Evolutionary conservation across 1,140 invertebrate genomes (phyloP), one percentile per base, ranked within the genome.

Genomic region (Neodiprion virginianus): DNA sequence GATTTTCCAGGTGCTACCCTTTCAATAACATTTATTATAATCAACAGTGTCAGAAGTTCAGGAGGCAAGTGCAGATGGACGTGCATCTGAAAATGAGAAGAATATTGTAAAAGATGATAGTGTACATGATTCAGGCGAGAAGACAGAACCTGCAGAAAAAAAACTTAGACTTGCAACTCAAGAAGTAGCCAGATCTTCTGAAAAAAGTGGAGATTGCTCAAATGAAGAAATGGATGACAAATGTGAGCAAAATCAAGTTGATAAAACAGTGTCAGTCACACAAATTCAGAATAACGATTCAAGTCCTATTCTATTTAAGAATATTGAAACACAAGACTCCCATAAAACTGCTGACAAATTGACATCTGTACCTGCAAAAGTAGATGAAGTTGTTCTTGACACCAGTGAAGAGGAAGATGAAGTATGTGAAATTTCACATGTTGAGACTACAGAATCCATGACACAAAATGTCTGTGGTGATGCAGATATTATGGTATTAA

Each of bases 361-460:
- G 48, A 68, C 73, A 12, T 61, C 40, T 53, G 28, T 40, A 40
- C 2, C 28, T 40, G 28, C 28, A 5, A 79, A 71, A 75, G 82
- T 65, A 65, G 82, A 23, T 74, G 86, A 86, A 83, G 79, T 86
- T 47, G 70, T 80, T 49, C 67, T 82, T 40, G 83, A 86, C 79
- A 87, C 86, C 8, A 80, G 82, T 7, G 85, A 85, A 73, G 84
- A 86, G 14, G 86, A 87, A 72, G 87, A 88, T 49, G 48, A 61
- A 61, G n/a, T 82, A 10, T 83, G 78, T 53, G 79, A 83, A 23
- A 80, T 83, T 74, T 2, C 74, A 12, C 76, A 75, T 50, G 75
- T 78, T 81, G 77, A 79, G 77, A 28, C 85, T 86, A 71, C 82
- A 81, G 79, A 61, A 81, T 75, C 78, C 70, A 73, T 76, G 83